Evolutionary conservation across 1,140 invertebrate species (phyloP).

Genomic region (Ceratina calcarata): DNA sequence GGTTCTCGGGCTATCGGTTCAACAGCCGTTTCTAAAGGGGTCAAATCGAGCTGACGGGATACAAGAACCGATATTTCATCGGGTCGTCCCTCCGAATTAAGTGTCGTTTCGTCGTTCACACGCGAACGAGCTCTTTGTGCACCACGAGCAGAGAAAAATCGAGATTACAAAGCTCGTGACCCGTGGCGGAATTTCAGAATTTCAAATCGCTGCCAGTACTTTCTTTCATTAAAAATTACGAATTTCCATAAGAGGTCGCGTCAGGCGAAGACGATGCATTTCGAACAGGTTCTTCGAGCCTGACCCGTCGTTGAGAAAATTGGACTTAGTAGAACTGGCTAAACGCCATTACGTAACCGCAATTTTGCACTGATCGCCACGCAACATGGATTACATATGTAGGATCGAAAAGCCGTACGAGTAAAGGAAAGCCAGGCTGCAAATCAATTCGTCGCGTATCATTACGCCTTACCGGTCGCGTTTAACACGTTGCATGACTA

Average conservation of each 20-base stretch:
- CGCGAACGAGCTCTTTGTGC: constrained; percentile 40
- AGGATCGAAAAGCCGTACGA: too few species aligned
- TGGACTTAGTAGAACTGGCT: neutral
- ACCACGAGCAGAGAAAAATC: constrained; percentile 1
- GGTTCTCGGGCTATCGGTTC: constrained; percentile 55
- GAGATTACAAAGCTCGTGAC: constrained; percentile 48
- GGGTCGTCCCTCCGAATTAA: constrained; percentile 44
- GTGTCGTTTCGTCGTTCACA: constrained; percentile 45
- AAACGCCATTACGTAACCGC: neutral
- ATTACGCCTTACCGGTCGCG: constrained; percentile 36
- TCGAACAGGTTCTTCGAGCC: neutral
- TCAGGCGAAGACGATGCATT: neutral
- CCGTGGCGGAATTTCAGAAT: neutral
- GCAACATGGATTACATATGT: neutral
- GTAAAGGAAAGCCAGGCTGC: constrained; percentile 9
- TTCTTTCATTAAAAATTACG: neutral
- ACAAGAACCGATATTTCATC: constrained; percentile 56
- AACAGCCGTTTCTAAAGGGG: constrained; percentile 39
- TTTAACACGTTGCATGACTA: constrained; percentile 43
- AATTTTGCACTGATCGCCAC: neutral
- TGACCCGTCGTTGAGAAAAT: neutral
- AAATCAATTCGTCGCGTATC: constrained; percentile 34
- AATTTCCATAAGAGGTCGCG: too few species aligned
- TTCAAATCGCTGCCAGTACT: neutral
- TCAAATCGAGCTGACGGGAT: constrained; percentile 51